phyloP scores from a whole-genome alignment of 2,888 invertebrate species.

The Baccha elongata region DNA sequence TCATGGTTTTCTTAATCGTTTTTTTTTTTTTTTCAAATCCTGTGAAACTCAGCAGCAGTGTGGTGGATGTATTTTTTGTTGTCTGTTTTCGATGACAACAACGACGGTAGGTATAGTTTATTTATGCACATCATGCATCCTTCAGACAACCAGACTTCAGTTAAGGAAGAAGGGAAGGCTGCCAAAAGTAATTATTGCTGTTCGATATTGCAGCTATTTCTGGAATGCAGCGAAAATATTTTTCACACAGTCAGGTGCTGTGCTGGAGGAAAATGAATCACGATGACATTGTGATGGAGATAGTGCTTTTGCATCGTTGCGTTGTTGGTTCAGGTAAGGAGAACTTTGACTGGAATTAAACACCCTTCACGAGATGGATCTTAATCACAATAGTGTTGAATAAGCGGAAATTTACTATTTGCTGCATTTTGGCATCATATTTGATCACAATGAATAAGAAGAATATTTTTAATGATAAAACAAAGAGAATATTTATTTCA shows the following conservation, averaged over 20 bases:
- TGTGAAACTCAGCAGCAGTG: constrained; percentile 24
- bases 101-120: constrained; percentile 51
- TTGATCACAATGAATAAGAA: not conserved
- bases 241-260: constrained; percentile 47
- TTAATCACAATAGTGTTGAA: constrained; percentile 55
- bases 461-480: too few species aligned
- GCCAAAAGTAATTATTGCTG: constrained; percentile 69
- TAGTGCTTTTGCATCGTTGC: not conserved
- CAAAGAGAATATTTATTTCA: too few species aligned
- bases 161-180: constrained; percentile 33
- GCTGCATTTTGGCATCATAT: constrained; percentile 22
- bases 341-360: constrained; percentile 47
- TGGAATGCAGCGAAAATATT: constrained; percentile 46
- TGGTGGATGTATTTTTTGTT: constrained; percentile 7
- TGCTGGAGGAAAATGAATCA: constrained; percentile 37
- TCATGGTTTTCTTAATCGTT: constrained; percentile 9
- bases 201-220: constrained; percentile 63
- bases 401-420: constrained; percentile 55
- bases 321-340: not conserved
- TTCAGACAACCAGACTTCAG: constrained; percentile 19
- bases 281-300: not conserved
- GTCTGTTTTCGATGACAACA: constrained; percentile 3
- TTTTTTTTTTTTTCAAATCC: not conserved
- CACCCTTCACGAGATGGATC: constrained; percentile 39
- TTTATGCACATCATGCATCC: constrained; percentile 44